Base-by-base conservation (phyloP, 2,113 vertebrate genomes). In the Siniperca knerii region DNA sequence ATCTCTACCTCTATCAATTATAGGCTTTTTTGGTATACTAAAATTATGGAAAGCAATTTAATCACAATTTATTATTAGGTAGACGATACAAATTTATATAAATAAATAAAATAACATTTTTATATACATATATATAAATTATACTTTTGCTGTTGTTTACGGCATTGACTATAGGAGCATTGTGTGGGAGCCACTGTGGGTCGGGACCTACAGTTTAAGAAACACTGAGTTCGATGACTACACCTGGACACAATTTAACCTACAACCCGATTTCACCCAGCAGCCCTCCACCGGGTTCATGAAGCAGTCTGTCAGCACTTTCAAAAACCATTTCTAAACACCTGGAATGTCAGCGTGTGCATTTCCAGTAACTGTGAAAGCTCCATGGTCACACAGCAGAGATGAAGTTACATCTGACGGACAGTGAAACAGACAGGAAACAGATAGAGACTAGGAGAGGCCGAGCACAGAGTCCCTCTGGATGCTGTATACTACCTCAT, bases 221-320 rank as follows among this genome's bases (percentile, higher is more conserved):
- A 20, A 42, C 4, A 23, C 29, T 29, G 29, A 29, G 29, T 29
- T 29, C 29, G 29, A 29, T 15, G 35, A 23, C 18, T 2, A 6
- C 5, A 9, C 3, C 12, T 23, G 11, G 0, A n/a, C 40, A 35
- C 11, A 23, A 2, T 73, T 42, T 42, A 60, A 44, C 37, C 37
- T 10, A 0, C 71, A 44, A 3, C 55, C 71, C 23, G 54, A 23
- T 10, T n/a, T 6, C 64, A 57, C 0, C 62, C 62, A 1, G 1
- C 25, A 2, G 12, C 21, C 37, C 12, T 21, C 42, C 65, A 1
- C 4, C 21, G 2, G 70, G 61, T 13, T 16, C 64, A 50, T 0
- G 20, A 23, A 33, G 37, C 77, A 4, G 0, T 9, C 75, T 8
- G 65, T 83, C 70, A 76, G 83, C 87, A 72, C 55, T 79, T 66